Percentiles rank a stretch among this genome's conserved stretches.
Conservation (phyloP, 1,140 invertebrate species). For the Helicoverpa zea region DNA sequence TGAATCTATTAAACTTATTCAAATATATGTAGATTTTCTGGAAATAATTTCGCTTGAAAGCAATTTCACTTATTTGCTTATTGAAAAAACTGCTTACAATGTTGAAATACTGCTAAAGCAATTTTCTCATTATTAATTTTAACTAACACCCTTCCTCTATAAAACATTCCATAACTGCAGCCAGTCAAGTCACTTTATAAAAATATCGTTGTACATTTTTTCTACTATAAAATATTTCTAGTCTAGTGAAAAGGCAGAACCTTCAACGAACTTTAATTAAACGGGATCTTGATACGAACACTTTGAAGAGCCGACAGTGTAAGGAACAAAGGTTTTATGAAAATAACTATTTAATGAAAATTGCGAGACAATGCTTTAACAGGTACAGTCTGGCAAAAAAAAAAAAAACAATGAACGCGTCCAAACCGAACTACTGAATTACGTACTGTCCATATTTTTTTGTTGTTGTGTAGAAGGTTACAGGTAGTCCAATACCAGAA, state of each 20-base stretch:
- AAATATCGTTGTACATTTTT: neutral
- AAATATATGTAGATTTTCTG: neutral
- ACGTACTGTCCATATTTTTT: too few relatives aligned
- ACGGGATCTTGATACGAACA: neutral
- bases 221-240: neutral
- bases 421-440: too few relatives aligned
- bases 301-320: neutral
- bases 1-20: too few relatives aligned
- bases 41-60: neutral
- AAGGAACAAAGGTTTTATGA: neutral
- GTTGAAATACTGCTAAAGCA: too few relatives aligned
- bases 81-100: neutral
- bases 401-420: too few relatives aligned
- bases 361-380: neutral
- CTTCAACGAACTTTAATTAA: slow-evolving; percentile 2
- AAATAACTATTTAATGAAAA: slow-evolving; percentile 1
- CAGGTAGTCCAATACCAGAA: too few relatives aligned
- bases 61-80: neutral
- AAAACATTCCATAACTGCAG: neutral
- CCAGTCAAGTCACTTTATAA: neutral
- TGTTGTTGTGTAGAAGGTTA: too few relatives aligned
- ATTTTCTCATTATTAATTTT: too few relatives aligned
- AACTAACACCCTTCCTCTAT: too few relatives aligned
- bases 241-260: neutral
- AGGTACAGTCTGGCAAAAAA: too few relatives aligned